These are phyloP conservation scores for Ostrea edulis DNA, from an alignment of 1,140 invertebrate genomes.

Conservation along the genomic window DNA sequence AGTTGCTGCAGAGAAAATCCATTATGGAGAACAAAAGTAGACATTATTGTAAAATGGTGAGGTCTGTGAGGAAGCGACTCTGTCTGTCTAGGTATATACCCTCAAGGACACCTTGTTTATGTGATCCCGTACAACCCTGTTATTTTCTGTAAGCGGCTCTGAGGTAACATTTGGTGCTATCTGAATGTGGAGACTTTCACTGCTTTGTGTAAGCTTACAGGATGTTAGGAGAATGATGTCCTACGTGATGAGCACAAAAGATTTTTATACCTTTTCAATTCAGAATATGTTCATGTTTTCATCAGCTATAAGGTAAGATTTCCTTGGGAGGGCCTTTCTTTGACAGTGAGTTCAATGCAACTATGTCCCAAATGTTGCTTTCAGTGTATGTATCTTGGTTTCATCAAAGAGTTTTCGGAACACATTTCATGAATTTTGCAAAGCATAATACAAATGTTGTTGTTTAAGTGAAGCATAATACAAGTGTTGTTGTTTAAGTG, in stretches of 20 bases:
- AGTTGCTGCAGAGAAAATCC: neutral
- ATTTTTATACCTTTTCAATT: neutral
- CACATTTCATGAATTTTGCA: too few species aligned
- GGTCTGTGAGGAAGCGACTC: neutral
- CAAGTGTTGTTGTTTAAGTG: too few species aligned
- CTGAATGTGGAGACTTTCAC: neutral
- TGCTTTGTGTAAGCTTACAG: neutral
- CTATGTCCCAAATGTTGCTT: too few species aligned
- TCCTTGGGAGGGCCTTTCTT: neutral
- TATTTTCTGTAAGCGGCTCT: neutral
- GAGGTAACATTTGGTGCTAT: conserved; percentile 1
- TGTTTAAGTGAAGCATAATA: too few species aligned
- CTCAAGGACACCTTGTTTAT: neutral
- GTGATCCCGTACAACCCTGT: neutral
- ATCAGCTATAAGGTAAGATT: neutral
- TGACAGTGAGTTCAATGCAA: neutral
- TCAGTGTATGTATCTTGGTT: too few species aligned
- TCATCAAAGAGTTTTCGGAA: too few species aligned
- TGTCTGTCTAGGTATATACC: neutral
- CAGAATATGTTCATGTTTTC: neutral
- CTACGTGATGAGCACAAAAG: neutral
- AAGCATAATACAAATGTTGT: too few species aligned
- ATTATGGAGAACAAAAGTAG: neutral
- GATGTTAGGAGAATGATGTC: neutral
- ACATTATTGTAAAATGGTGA: neutral